Conservation (phyloP, 2,113 vertebrate genomes). For the Dermatemys mawii region DNA sequence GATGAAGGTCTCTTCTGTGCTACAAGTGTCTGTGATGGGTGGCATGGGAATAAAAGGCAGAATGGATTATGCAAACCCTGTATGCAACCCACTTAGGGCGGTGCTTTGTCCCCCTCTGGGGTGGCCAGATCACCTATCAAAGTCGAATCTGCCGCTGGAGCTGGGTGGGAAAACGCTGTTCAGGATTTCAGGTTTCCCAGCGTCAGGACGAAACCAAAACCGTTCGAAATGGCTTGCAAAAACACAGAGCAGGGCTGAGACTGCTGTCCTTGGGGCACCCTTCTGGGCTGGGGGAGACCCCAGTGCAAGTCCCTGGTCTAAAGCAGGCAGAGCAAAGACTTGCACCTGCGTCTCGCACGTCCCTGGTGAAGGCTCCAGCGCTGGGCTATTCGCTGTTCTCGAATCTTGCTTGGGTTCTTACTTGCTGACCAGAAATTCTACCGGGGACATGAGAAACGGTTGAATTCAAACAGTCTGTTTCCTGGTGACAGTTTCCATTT, state of each 20-base stretch:
- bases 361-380: background rate
- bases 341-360: background rate
- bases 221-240: background rate
- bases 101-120: background rate
- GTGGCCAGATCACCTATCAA: background rate
- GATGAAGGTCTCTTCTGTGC: background rate
- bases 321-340: background rate
- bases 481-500: background rate
- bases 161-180: background rate
- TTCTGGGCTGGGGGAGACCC: too few species aligned
- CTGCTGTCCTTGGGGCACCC: background rate
- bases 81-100: background rate
- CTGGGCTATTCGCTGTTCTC: background rate
- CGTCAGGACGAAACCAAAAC: background rate
- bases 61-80: background rate
- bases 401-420: background rate
- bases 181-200: background rate
- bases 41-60: background rate
- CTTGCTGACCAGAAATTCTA: background rate
- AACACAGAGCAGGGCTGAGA: background rate
- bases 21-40: background rate
- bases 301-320: background rate
- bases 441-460: background rate
- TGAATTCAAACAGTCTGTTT: background rate
- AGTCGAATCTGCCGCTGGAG: background rate